Evolutionary conservation across 2,797 vertebrate species (phyloP).

Genomic region (Synaphobranchus kaupii): DNA sequence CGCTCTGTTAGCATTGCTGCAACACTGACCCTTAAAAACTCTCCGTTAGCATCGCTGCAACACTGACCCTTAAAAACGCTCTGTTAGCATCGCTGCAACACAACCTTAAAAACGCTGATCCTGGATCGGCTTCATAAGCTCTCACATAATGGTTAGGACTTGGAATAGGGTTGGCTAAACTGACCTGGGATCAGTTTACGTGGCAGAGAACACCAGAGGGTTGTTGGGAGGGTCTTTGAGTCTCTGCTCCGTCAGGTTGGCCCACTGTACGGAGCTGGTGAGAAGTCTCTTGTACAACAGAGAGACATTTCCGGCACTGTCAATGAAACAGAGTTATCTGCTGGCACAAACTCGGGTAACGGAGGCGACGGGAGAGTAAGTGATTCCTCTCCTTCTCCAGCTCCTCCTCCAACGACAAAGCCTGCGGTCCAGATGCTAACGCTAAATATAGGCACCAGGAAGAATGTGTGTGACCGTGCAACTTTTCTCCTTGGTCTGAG

Average conservation of each 20-base stretch:
- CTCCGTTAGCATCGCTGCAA: too few species aligned
- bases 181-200: not conserved
- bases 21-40: too few species aligned
- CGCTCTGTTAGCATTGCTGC: too few species aligned
- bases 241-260: not conserved
- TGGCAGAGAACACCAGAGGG: not conserved
- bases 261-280: not conserved
- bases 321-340: not conserved
- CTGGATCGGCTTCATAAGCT: not conserved
- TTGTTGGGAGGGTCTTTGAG: not conserved
- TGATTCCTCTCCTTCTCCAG: not conserved
- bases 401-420: not conserved
- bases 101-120: too few species aligned
- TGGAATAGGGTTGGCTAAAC: not conserved
- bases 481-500: not conserved
- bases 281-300: not conserved
- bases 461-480: not conserved
- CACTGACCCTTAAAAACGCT: too few species aligned
- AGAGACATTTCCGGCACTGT: slow-evolving; percentile 11
- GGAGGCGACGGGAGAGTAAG: not conserved
- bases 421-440: slow-evolving; percentile 16
- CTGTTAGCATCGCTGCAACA: too few species aligned
- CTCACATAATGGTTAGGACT: not conserved
- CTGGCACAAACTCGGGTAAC: not conserved
- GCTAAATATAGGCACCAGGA: not conserved